Conservation (phyloP, 2,888 invertebrate genomes). For the Hymenopus coronatus region DNA sequence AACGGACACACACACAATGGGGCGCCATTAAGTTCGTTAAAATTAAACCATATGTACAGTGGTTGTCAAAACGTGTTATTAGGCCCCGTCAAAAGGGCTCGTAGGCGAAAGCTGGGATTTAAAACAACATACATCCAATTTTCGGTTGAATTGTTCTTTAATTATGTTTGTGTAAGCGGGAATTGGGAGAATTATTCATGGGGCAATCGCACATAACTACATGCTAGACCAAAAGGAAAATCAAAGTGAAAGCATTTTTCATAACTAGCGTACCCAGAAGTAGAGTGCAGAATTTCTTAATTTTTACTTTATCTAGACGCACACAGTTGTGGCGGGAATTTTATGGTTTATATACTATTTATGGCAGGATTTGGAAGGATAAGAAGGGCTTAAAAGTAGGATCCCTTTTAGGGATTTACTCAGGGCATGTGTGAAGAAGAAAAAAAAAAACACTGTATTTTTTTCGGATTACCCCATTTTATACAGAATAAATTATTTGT, state of each 20-base stretch:
- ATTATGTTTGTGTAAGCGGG: not conserved
- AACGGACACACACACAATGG: not conserved
- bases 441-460: too few relatives aligned
- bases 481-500: too few relatives aligned
- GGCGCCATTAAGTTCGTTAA: not conserved
- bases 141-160: not conserved
- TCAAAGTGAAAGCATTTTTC: not conserved
- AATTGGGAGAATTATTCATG: not conserved
- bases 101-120: not conserved
- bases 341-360: too few relatives aligned
- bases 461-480: too few relatives aligned
- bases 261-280: too few relatives aligned
- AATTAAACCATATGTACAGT: not conserved
- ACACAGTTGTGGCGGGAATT: too few relatives aligned
- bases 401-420: too few relatives aligned
- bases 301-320: too few relatives aligned
- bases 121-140: not conserved
- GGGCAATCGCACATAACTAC: not conserved
- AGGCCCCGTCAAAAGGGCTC: not conserved
- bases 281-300: too few relatives aligned
- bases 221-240: not conserved
- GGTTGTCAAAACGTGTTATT: not conserved
- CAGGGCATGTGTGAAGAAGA: too few relatives aligned
- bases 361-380: too few relatives aligned
- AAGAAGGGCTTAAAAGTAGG: too few relatives aligned